Conservation (phyloP, 2,113 vertebrate species). For the Apistogramma diplotaenia region DNA sequence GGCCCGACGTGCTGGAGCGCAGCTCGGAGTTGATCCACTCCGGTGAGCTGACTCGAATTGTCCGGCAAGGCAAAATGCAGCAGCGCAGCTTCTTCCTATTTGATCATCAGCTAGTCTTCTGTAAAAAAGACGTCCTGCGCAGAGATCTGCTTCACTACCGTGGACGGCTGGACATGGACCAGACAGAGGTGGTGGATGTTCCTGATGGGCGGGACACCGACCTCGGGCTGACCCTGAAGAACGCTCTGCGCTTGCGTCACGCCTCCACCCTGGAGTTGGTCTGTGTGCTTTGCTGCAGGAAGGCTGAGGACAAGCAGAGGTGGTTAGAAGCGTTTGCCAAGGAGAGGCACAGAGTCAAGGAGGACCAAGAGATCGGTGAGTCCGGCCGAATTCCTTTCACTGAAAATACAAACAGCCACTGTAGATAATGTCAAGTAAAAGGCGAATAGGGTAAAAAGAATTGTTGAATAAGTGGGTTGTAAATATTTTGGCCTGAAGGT, state of each 20-base stretch:
- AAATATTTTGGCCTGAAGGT: constrained; percentile 45
- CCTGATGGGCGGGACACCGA: constrained; percentile 86
- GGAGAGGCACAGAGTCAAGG: constrained; percentile 87
- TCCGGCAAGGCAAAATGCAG: constrained; percentile 89
- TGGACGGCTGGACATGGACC: constrained; percentile 87
- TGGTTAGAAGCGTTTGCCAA: constrained; percentile 88
- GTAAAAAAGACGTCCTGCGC: constrained; percentile 94
- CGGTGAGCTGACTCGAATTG: constrained; percentile 86
- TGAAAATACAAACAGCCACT: neutral
- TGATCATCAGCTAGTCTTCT: constrained; percentile 95
- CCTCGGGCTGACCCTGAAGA: constrained; percentile 83
- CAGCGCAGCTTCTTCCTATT: constrained; percentile 97
- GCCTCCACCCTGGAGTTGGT: constrained; percentile 79
- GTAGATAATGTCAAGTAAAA: constrained; percentile 18
- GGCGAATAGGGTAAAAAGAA: neutral
- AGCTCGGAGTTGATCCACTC: constrained; percentile 97
- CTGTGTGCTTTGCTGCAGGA: constrained; percentile 88
- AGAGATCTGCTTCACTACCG: constrained; percentile 95
- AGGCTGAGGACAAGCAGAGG: constrained; percentile 88
- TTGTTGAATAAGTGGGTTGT: neutral
- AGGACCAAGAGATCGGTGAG: constrained; percentile 95
- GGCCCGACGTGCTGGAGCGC: constrained; percentile 85
- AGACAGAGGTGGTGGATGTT: constrained; percentile 80
- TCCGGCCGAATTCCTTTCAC: constrained; percentile 4
- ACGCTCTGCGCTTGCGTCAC: constrained; percentile 87